These are phyloP conservation scores for Physeter macrocephalus DNA, from an alignment of 2,113 vertebrate species.

Conservation along the genomic window DNA sequence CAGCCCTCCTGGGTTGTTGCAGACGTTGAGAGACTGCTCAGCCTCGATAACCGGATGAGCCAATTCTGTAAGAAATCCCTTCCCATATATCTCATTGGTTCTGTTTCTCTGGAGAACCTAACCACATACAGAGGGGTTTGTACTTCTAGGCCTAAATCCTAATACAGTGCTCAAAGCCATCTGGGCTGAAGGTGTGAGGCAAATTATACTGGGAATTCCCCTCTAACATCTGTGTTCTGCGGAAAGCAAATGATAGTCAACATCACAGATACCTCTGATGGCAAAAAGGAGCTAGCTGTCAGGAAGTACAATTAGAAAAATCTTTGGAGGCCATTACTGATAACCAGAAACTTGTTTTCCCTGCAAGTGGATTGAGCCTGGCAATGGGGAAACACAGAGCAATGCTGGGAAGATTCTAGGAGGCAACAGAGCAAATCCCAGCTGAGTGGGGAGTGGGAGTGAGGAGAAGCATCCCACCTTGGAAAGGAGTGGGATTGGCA, in stretches of 20 bases:
- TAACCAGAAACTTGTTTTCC: neutral
- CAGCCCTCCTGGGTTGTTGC: neutral
- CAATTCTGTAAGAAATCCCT: neutral
- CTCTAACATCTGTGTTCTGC: neutral
- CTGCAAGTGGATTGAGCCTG: neutral
- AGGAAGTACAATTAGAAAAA: neutral
- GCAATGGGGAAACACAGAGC: neutral
- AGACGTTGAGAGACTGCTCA: neutral
- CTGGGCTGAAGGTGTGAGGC: neutral
- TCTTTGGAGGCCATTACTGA: neutral
- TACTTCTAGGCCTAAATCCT: neutral
- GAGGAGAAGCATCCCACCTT: neutral
- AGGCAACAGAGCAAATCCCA: neutral
- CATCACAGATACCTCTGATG: neutral
- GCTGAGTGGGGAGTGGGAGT: neutral
- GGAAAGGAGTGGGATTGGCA: neutral
- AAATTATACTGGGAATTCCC: neutral
- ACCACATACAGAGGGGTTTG: neutral
- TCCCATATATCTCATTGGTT: neutral
- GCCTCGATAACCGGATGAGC: neutral
- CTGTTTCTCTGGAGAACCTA: neutral
- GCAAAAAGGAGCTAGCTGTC: neutral
- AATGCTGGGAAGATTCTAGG: neutral
- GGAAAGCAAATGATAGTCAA: neutral
- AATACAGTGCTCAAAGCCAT: neutral